Percentiles rank a stretch among this genome's conserved stretches.
phyloP scores from a whole-genome alignment of 2,797 vertebrate species.

The Oryzias sinensis region DNA sequence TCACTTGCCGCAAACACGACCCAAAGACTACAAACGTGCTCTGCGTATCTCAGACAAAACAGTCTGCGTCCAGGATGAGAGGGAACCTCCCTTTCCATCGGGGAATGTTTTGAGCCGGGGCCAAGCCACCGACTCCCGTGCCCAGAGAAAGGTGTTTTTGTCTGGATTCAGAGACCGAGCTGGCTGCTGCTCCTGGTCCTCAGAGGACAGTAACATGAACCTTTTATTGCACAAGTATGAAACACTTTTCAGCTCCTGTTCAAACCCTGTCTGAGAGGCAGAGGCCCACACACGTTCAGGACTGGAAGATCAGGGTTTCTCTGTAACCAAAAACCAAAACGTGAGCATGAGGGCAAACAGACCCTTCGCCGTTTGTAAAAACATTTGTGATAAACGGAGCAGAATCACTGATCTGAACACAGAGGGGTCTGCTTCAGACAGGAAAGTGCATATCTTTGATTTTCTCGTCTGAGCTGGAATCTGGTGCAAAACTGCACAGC shows the following conservation, averaged over 20 bases:
- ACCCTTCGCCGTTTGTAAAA: no score
- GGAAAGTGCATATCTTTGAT: no score
- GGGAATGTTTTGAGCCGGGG: constrained; percentile 63
- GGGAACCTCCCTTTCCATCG: constrained; percentile 55
- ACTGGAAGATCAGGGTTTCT: constrained; percentile 11
- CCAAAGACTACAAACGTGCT: constrained; percentile 77
- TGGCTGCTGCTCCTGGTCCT: constrained; percentile 53
- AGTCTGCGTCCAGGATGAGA: constrained; percentile 67
- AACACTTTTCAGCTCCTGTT: constrained; percentile 72
- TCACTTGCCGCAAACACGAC: constrained; percentile 64
- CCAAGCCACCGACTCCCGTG: constrained; percentile 69
- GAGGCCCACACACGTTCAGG: constrained; percentile 56
- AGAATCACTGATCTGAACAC: no score
- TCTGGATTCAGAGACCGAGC: constrained; percentile 67
- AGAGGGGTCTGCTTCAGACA: no score
- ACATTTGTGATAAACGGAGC: no score
- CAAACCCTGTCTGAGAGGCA: constrained; percentile 53
- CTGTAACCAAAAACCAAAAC: background rate
- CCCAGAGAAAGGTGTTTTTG: constrained; percentile 81
- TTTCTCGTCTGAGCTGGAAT: no score
- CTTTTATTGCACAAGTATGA: constrained; percentile 76
- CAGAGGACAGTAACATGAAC: constrained; percentile 72
- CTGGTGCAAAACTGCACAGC: no score
- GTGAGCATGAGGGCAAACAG: background rate
- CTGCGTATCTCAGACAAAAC: constrained; percentile 77